These are phyloP conservation scores for Stenichneumon culpator DNA, from an alignment of 2,888 invertebrate genomes.

Conservation along the genomic window DNA sequence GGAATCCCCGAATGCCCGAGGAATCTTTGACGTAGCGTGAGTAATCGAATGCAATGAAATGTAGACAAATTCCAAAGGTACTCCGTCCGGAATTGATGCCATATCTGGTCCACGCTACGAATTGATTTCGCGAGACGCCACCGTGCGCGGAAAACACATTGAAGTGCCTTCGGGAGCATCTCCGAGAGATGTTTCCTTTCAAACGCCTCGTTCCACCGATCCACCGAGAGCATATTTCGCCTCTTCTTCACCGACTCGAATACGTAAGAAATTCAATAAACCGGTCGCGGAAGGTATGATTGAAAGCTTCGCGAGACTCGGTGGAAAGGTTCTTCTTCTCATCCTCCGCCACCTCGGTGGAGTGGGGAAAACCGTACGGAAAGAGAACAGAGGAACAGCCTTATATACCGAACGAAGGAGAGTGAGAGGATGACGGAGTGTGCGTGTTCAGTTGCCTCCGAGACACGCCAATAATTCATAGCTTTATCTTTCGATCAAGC, in stretches of 20 bases:
- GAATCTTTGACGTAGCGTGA: not conserved
- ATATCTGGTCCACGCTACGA: slow-evolving; percentile 20
- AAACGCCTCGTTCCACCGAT: slow-evolving; percentile 37
- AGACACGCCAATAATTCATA: slow-evolving; percentile 53
- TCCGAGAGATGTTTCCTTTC: slow-evolving; percentile 54
- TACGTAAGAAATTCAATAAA: slow-evolving; percentile 63
- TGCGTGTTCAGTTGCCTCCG: slow-evolving; percentile 51
- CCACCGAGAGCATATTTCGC: slow-evolving; percentile 6
- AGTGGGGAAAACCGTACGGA: not conserved
- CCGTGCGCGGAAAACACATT: slow-evolving; percentile 53
- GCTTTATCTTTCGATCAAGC: slow-evolving; percentile 43
- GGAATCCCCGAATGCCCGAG: not conserved
- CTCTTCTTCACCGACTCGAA: slow-evolving; percentile 28
- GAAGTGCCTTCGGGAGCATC: slow-evolving; percentile 36
- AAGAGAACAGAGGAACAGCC: slow-evolving; percentile 4
- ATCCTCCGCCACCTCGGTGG: slow-evolving; percentile 19
- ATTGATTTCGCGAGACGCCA: slow-evolving; percentile 47
- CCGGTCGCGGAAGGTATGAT: slow-evolving; percentile 53
- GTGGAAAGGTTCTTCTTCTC: slow-evolving; percentile 49
- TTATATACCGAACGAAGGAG: not conserved
- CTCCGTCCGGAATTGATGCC: slow-evolving; percentile 41
- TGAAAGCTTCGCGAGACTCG: slow-evolving; percentile 56
- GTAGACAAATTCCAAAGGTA: slow-evolving; percentile 38
- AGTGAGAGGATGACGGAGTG: slow-evolving; percentile 30
- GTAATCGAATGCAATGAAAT: slow-evolving; percentile 32